phyloP scores from a whole-genome alignment of 1,140 invertebrate genomes.

The Brachionus sp. region DNA sequence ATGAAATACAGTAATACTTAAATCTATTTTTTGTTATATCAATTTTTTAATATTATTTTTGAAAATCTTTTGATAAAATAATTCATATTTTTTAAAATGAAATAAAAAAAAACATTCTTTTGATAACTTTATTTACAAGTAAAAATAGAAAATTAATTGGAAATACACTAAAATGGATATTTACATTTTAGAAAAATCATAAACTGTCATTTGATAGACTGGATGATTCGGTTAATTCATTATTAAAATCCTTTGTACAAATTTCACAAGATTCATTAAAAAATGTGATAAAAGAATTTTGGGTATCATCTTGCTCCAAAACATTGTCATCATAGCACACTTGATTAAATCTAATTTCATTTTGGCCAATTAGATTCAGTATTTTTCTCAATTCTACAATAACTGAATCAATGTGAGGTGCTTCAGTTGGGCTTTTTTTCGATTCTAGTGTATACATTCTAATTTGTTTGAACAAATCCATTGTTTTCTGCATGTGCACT shows the following conservation, averaged over 20 bases:
- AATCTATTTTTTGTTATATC: too few relatives aligned
- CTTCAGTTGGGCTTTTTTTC: slow-evolving; percentile 20
- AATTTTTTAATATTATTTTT: too few relatives aligned
- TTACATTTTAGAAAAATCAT: not conserved
- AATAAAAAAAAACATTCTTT: too few relatives aligned
- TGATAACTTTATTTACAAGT: too few relatives aligned
- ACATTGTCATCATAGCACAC: not conserved
- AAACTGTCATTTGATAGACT: not conserved
- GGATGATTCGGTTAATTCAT: not conserved
- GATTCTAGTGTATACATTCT: slow-evolving; percentile 17
- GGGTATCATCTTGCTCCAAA: not conserved
- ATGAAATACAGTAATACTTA: too few relatives aligned
- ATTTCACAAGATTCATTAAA: not conserved
- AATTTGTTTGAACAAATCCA: slow-evolving; percentile 37
- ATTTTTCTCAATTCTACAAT: slow-evolving; percentile 44
- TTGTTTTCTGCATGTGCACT: slow-evolving; percentile 40
- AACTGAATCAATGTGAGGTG: slow-evolving; percentile 38
- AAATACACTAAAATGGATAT: too few relatives aligned
- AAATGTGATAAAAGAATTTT: not conserved
- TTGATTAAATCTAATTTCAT: not conserved
- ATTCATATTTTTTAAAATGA: too few relatives aligned
- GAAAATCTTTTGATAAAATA: too few relatives aligned
- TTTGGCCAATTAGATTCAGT: not conserved
- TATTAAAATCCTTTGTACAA: not conserved
- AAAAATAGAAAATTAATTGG: not conserved